Conservation (phyloP, 2,888 invertebrate genomes). For the Enchytraeus crypticus region DNA sequence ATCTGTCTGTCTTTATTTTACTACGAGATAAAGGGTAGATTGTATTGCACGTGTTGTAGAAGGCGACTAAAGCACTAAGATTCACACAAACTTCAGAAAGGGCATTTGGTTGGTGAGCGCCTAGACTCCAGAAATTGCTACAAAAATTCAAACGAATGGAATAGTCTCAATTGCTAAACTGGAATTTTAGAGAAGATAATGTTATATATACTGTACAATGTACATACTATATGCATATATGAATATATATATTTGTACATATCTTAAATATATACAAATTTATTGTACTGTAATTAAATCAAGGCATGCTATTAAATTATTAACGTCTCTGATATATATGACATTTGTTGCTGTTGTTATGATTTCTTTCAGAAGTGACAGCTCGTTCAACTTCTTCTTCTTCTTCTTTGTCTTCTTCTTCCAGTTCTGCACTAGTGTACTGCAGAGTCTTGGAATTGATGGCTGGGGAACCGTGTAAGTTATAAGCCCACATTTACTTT, state of each 20-base stretch:
- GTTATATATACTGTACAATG: too few species aligned
- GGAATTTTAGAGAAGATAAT: too few species aligned
- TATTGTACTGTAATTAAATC: neutral
- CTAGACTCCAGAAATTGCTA: too few species aligned
- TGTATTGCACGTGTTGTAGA: too few species aligned
- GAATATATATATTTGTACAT: neutral
- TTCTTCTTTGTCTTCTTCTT: constrained; percentile 90
- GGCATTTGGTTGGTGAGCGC: too few species aligned
- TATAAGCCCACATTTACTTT: neutral
- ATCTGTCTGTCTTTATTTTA: neutral
- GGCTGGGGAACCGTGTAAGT: constrained; percentile 79
- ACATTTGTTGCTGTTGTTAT: neutral
- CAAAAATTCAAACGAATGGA: too few species aligned
- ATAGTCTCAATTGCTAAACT: too few species aligned
- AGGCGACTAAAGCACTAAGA: too few species aligned
- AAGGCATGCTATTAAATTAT: neutral
- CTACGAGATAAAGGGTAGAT: neutral
- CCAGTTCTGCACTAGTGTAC: constrained; percentile 64
- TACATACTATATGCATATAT: too few species aligned
- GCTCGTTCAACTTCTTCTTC: constrained; percentile 98
- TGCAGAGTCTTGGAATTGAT: constrained; percentile 79
- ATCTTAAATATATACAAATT: neutral
- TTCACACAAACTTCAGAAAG: too few species aligned
- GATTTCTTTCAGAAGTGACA: constrained; percentile 67
- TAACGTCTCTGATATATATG: neutral